Conservation (phyloP, 2,888 invertebrate genomes). For the Hypena proboscidalis region DNA sequence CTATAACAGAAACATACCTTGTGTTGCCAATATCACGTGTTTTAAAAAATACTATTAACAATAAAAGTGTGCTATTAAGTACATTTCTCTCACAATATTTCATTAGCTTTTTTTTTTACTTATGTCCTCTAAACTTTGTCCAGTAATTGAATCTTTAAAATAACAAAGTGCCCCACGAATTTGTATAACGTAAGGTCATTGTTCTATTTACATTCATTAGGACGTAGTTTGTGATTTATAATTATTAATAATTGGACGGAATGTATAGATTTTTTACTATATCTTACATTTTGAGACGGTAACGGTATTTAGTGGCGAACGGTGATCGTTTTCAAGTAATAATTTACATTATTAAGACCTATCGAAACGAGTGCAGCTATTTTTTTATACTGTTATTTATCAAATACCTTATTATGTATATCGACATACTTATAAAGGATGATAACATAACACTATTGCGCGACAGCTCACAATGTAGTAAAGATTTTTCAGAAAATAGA, state of each 20-base stretch:
- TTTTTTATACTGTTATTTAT: too few species aligned
- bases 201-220: constrained; percentile 70
- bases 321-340: constrained; percentile 30
- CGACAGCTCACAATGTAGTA: too few species aligned
- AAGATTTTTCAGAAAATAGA: too few species aligned
- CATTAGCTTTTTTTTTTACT: not conserved
- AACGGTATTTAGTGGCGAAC: constrained; percentile 31
- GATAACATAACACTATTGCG: not conserved
- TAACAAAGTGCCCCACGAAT: constrained; percentile 78
- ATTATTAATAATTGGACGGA: constrained; percentile 58
- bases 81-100: too few species aligned
- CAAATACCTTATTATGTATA: too few species aligned
- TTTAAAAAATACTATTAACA: not conserved
- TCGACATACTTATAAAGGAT: not conserved
- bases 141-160: constrained; percentile 47
- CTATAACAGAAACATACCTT: too few species aligned
- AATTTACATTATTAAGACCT: not conserved
- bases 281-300: constrained; percentile 44
- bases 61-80: not conserved
- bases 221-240: constrained; percentile 73
- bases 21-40: not conserved
- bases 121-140: constrained; percentile 48
- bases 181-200: constrained; percentile 72
- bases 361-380: too few species aligned
- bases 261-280: constrained; percentile 68